Evolutionary conservation across 2,113 vertebrate genomes (phyloP), one percentile per base, ranked within the genome.

Genomic region (Chamaetylas fuelleborni): DNA sequence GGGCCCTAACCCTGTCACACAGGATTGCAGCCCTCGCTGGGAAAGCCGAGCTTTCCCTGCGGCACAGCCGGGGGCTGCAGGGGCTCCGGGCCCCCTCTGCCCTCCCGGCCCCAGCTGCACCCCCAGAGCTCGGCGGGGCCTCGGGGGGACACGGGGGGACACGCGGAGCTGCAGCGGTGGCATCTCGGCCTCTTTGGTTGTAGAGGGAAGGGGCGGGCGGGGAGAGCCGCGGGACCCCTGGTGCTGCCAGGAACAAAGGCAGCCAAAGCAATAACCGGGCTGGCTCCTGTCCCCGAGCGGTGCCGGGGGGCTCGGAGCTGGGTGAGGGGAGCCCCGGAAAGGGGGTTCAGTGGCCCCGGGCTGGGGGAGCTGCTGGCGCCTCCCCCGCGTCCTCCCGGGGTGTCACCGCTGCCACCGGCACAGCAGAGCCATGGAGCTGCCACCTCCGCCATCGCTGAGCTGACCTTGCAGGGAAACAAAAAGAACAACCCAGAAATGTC

Each of bases 171-270:
- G 67, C 64, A 8, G 66, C 2, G 43, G n/a, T 29, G 14, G 43
- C 95, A 67, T 10, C 90, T 86, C 62, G 6, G 94, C 83, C 92
- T 92, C 95, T 95, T 93, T 94, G 91, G 91, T 88, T 61, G 93
- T 5, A 25, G 61, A 64, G 42, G 45, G 36, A 86, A 40, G 65
- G 86, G 86, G 36, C 51, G 23, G 5, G 5, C 0, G 1, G 78
- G 71, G 72, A 31, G 1, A 0, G 29, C 26, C 81, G 28, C 3
- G 0, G 38, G n/a, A n/a, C 25, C n/a, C 42, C 62, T 6, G 5
- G 3, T 2, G 2, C 65, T 24, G 62, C 61, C 7, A 4, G 79
- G n/a, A 77, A 60, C 12, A 38, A 40, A n/a, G 62, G 66, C 40
- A 45, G 88, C 54, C 29, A 8, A n/a, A 51, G 58, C 3, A 26